Evolutionary conservation across 2,888 invertebrate species (phyloP), one percentile per base, ranked within the genome.

Genomic region (Epinotia ramella): DNA sequence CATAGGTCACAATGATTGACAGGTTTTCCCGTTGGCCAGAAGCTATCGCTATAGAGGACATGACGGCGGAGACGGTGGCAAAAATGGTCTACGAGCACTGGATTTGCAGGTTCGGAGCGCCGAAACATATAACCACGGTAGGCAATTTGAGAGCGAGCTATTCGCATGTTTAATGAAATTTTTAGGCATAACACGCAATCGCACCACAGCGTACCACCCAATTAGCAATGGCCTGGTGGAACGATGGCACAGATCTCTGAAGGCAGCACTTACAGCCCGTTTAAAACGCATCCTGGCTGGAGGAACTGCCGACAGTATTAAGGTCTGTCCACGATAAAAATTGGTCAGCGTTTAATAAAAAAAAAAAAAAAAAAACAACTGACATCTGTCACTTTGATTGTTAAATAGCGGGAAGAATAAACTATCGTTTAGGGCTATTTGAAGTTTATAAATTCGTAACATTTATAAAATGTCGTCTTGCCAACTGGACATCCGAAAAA

Each of bases 21-120:
- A 65, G 78, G 49, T 57, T 24, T 5, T 79, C 79, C 77, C n/a
- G n/a, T n/a, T n/a, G n/a, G n/a, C n/a, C n/a, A n/a, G n/a, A n/a
- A n/a, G n/a, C n/a, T n/a, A n/a, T n/a, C n/a, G n/a, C n/a, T n/a
- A n/a, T n/a, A n/a, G n/a, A n/a, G n/a, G n/a, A n/a, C n/a, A n/a
- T n/a, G 66, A 77, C 80, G 1, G 84, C 84, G 0, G 80, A 81
- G n/a, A 84, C 82, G 0, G 81, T 85, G 0, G 81, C 83, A 0
- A 72, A 74, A 11, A 79, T 78, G 0, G 78, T 86, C 28, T 77
- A 79, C 44, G 70, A 60, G 18, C 16, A 24, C 5, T 77, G 78
- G 77, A 80, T 78, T 18, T 57, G 33, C 16, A 72, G 78, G 6
- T 79, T 73, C 59, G 80, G 79, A 28, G 75, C 74, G 28, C 79